Evolutionary conservation across 1,140 invertebrate species (phyloP), one percentile per base, ranked within the genome.

Genomic region (Lasaia peninsularis): DNA sequence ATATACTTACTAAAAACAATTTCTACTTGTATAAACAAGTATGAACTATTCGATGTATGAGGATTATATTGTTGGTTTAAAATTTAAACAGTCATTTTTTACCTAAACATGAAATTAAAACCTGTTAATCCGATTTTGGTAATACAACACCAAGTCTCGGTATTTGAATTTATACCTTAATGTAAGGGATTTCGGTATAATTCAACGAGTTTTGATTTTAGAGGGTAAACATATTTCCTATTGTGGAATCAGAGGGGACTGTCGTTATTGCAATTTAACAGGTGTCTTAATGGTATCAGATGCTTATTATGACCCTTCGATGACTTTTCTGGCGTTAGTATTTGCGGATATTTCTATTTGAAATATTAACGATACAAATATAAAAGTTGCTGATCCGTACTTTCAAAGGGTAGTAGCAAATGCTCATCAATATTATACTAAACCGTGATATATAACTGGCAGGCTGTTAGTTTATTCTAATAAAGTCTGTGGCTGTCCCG

Each of bases 61-160:
- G 35, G 35, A 16, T 40, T 40, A 40, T 40, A 2, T 18, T 40
- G 35, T 40, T 40, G 0, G 35, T 40, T 40, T 40, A 40, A 40
- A 40, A 16, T 40, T 16, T 40, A 40, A 40, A 40, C 35, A 40
- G 35, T 16, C 9, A 18, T 40, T 40, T 40, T 40, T 40, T 40
- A 40, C 35, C 35, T 18, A 40, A 40, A 40, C 35, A 40, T 9
- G 35, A 40, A 40, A 40, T 40, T 40, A 40, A 40, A 40, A 18
- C 35, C 14, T 40, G 16, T 8, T 40, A 40, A 40, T 40, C 35
- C 35, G 35, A 40, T 40, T 40, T 40, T 14, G 14, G 35, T 40
- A 40, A 40, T 37, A 16, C 35, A 16, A 40, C 9, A 37, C n/a
- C 8, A 37, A 37, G 2, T 0, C 12, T n/a, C 8, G 12, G 5